phyloP scores from a whole-genome alignment of 1,140 invertebrate species.

The Mercenaria mercenaria region DNA sequence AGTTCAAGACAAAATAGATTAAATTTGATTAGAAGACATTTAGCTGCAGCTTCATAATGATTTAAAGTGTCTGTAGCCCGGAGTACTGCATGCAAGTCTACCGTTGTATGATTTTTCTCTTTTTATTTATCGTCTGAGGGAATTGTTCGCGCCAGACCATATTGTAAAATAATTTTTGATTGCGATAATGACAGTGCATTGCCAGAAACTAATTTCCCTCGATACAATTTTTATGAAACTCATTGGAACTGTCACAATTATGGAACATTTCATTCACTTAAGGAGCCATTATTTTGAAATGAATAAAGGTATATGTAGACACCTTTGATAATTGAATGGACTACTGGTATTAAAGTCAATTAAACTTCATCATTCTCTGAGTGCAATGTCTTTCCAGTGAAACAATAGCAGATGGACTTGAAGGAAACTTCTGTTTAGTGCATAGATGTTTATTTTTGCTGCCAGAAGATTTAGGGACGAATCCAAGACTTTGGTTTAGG shows the following conservation, averaged over 20 bases:
- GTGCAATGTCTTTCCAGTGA: no score
- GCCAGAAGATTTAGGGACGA: no score
- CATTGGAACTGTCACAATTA: not conserved
- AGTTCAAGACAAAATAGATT: not conserved
- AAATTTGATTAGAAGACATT: not conserved
- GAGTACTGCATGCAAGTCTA: not conserved
- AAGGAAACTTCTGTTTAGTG: no score
- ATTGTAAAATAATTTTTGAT: not conserved
- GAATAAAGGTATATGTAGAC: not conserved
- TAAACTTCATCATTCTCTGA: no score
- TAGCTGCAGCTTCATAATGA: not conserved
- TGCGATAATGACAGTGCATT: not conserved
- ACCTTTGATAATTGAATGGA: not conserved
- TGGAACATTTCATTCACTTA: not conserved
- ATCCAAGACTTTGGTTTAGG: no score
- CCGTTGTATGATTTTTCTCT: not conserved
- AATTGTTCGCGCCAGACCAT: not conserved
- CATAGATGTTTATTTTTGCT: no score
- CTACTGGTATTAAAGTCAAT: no score
- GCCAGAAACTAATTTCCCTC: constrained; percentile 10
- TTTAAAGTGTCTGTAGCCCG: no score
- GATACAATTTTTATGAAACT: not conserved
- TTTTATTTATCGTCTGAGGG: not conserved
- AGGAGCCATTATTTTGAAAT: not conserved
- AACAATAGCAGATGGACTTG: no score